Percentiles rank a stretch among this genome's conserved stretches.
Evolutionary conservation across 2,797 vertebrate genomes (phyloP).

Genomic region (Hephaestus fuliginosus): DNA sequence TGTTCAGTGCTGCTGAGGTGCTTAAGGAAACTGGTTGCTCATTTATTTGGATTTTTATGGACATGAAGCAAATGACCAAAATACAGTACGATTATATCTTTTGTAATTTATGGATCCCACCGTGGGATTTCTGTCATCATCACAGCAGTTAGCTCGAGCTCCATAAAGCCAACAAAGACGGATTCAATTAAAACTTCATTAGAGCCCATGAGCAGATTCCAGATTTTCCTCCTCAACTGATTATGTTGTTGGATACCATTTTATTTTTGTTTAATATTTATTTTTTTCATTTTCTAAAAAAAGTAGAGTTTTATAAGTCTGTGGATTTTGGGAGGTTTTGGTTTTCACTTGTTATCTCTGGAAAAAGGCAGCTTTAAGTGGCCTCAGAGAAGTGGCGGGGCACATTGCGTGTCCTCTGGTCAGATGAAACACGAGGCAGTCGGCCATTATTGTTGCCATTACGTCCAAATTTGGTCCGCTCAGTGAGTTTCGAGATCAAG

Average conservation of each 20-base stretch:
- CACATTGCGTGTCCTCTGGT: too few species aligned
- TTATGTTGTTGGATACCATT: background rate
- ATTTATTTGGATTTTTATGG: constrained; percentile 40
- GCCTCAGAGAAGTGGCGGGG: too few species aligned
- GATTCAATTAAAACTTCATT: constrained; percentile 5
- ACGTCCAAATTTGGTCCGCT: too few species aligned
- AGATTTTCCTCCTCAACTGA: background rate
- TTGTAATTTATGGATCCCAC: constrained; percentile 42
- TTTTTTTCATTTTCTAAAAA: background rate
- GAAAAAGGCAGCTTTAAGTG: background rate
- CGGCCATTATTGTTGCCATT: too few species aligned
- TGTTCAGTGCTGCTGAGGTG: constrained; percentile 20
- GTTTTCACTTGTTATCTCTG: background rate
- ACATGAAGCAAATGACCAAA: constrained; percentile 30
- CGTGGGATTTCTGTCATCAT: constrained; percentile 36
- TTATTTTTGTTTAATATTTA: too few species aligned
- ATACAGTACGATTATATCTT: constrained; percentile 12
- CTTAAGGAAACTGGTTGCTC: constrained; percentile 27
- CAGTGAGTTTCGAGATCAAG: background rate
- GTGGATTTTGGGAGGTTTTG: background rate
- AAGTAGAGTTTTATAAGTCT: background rate
- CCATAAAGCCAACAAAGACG: constrained; percentile 10
- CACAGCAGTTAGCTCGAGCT: constrained; percentile 11
- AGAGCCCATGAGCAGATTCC: constrained; percentile 1
- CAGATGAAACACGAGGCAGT: too few species aligned